Evolutionary conservation across 92 coral and sea anemone genomes (phyloP).

Genomic region (Palythoa caribaeorum): DNA sequence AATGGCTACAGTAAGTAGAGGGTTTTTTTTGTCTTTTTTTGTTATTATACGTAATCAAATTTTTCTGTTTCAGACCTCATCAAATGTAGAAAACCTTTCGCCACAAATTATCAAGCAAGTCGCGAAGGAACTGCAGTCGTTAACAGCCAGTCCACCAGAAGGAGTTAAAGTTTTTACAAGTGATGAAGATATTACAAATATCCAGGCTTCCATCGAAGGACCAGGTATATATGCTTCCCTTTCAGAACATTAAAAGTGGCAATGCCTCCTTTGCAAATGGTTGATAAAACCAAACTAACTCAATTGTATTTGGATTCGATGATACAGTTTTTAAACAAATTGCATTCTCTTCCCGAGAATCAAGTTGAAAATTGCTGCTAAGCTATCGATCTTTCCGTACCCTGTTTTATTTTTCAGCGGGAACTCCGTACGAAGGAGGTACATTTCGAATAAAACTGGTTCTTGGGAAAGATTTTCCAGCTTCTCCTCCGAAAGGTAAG

Average conservation of each 20-base stretch:
- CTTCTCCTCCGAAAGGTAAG: slow-evolving; percentile 98
- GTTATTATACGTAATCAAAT: background rate
- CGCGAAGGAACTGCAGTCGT: slow-evolving; percentile 83
- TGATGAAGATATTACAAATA: slow-evolving; percentile 97
- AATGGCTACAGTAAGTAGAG: slow-evolving; percentile 40
- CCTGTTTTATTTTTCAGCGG: slow-evolving; percentile 70
- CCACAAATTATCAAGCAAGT: slow-evolving; percentile 99
- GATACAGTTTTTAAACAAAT: background rate
- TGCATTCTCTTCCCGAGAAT: background rate
- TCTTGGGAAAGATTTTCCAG: slow-evolving; percentile 93
- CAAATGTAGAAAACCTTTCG: slow-evolving; percentile 98
- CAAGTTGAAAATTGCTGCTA: background rate
- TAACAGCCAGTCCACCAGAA: slow-evolving; percentile 95
- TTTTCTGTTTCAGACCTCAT: slow-evolving; percentile 77
- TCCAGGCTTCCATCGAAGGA: slow-evolving; percentile 98
- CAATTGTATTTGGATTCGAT: background rate
- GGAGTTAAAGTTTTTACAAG: slow-evolving; percentile 93
- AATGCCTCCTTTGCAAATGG: background rate
- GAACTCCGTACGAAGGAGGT: slow-evolving; percentile 99
- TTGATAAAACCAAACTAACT: background rate
- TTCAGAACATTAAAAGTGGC: background rate
- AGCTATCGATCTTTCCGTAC: background rate
- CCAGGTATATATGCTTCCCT: slow-evolving; percentile 76
- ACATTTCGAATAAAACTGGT: slow-evolving; percentile 93
- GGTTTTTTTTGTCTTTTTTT: background rate